These are phyloP conservation scores for Tragopan temminckii DNA, from an alignment of 2,797 vertebrate species.

Conservation along the genomic window DNA sequence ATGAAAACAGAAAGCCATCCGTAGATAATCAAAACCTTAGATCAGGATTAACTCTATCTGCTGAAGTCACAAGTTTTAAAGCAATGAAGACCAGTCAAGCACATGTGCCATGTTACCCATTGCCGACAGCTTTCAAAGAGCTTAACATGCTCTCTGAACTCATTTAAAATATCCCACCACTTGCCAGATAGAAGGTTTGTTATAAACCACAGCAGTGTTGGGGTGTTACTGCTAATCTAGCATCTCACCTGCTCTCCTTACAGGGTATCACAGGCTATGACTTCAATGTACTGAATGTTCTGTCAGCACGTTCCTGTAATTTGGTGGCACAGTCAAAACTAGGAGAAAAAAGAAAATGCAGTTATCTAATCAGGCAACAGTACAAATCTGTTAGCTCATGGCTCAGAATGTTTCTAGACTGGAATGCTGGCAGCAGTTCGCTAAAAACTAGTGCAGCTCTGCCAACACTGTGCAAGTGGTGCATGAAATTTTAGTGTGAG, in stretches of 20 bases:
- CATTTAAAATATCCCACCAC: neutral
- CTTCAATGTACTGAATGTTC: neutral
- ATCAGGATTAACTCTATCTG: neutral
- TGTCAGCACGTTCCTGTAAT: slow-evolving; percentile 33
- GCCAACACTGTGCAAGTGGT: slow-evolving; percentile 38
- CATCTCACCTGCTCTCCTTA: neutral
- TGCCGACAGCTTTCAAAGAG: neutral
- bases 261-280: neutral
- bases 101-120: fast-evolving
- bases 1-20: neutral
- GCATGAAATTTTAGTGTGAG: slow-evolving; percentile 62
- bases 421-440: slow-evolving; percentile 38
- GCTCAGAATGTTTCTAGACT: slow-evolving; percentile 38
- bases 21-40: neutral
- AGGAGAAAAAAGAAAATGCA: neutral
- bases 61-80: neutral
- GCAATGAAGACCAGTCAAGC: neutral
- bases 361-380: slow-evolving; percentile 23
- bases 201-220: neutral
- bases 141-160: neutral
- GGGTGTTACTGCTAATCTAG: neutral
- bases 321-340: neutral
- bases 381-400: slow-evolving; percentile 36
- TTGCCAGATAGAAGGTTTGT: neutral
- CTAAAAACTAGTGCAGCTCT: slow-evolving; percentile 24